Percentiles rank a stretch among this genome's conserved stretches.
Evolutionary conservation across 2,113 vertebrate genomes (phyloP).

Genomic region (Silurus meridionalis): DNA sequence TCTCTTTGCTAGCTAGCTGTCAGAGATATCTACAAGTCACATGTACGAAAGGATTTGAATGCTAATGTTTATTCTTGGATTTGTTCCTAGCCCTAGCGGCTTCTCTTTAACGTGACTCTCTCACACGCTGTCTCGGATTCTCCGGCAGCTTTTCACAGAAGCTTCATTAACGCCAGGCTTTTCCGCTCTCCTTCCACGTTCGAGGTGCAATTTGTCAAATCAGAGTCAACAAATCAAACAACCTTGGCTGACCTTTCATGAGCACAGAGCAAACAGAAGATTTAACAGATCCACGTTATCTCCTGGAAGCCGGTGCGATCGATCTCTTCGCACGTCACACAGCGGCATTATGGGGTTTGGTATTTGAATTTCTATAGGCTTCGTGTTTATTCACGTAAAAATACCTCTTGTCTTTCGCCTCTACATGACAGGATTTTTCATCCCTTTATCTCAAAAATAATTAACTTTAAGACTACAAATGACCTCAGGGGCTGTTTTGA

Average conservation of each 20-base stretch:
- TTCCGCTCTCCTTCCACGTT: background rate
- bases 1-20: background rate
- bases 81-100: background rate
- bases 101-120: background rate
- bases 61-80: background rate
- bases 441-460: no score
- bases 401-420: background rate
- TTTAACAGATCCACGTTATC: background rate
- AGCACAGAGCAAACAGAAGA: background rate
- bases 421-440: background rate
- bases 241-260: background rate
- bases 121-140: background rate
- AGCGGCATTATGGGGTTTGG: background rate
- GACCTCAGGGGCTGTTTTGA: no score
- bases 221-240: slow-evolving; percentile 21
- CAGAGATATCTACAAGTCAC: background rate
- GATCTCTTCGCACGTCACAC: no score
- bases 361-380: background rate
- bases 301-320: background rate
- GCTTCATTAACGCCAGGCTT: background rate
- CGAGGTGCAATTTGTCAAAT: slow-evolving; percentile 7
- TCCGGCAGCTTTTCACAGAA: background rate
- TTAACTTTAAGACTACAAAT: no score
- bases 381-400: background rate
- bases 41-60: background rate